A percentile compares a stretch with the other conserved stretches of the same genome.
Evolutionary conservation across 2,888 invertebrate species (phyloP).

Genomic region (Drosophila differens): DNA sequence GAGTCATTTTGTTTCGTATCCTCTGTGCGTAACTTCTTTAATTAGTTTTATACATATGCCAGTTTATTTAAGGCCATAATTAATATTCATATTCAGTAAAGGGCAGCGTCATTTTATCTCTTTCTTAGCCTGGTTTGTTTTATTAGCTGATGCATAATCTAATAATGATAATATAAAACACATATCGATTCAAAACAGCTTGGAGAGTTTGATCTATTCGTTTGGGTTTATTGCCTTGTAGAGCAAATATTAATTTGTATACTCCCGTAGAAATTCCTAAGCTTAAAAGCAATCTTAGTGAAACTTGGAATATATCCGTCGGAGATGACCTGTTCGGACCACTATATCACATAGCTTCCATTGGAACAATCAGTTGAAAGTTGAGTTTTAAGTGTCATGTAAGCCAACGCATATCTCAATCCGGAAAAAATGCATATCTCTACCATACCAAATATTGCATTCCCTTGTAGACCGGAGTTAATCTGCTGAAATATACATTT

Average conservation of each 20-base stretch:
- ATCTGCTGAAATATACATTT: not conserved
- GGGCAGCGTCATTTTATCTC: not conserved
- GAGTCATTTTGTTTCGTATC: constrained; percentile 11
- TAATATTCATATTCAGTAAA: not conserved
- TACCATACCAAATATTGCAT: not conserved
- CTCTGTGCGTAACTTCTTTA: not conserved
- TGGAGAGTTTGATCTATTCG: not conserved
- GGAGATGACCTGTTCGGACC: not conserved
- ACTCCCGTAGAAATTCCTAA: too few species aligned
- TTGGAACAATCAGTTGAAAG: not conserved
- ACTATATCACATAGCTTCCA: not conserved
- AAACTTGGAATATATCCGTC: not conserved
- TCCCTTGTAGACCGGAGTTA: not conserved
- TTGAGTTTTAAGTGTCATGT: too few species aligned
- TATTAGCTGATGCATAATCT: not conserved
- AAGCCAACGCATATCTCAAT: not conserved
- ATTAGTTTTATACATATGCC: constrained; percentile 3
- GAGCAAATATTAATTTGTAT: not conserved
- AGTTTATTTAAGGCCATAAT: not conserved
- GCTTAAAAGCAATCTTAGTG: not conserved
- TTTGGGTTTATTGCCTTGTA: not conserved
- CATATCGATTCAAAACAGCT: not conserved
- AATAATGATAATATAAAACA: not conserved
- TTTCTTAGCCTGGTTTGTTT: not conserved
- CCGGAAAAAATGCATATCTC: not conserved